A percentile compares a stretch with the other conserved stretches of the same genome.
These are phyloP conservation scores for Agraylea sexmaculata DNA, from an alignment of 1,140 invertebrate genomes.

Conservation along the genomic window DNA sequence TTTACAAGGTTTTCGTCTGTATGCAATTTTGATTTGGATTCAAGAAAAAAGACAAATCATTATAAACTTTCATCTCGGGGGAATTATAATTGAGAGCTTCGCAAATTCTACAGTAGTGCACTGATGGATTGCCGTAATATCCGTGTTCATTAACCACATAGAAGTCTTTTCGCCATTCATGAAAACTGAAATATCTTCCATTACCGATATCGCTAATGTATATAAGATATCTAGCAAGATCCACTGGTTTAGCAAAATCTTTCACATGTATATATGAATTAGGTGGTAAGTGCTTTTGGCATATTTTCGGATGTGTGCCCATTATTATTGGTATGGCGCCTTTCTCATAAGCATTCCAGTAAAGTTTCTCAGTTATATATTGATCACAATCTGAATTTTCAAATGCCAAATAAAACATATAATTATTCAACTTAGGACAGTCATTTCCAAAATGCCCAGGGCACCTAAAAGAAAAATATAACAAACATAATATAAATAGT, in stretches of 20 bases:
- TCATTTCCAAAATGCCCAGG: conserved; percentile 46
- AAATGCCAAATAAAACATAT: conserved; percentile 65
- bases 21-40: conserved; percentile 11
- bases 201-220: conserved; percentile 34
- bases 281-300: conserved; percentile 45
- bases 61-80: conserved; percentile 38
- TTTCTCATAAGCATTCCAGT: conserved; percentile 49
- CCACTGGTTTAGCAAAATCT: conserved; percentile 50
- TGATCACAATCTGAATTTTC: conserved; percentile 63
- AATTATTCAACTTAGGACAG: conserved; percentile 43
- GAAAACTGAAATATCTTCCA: conserved; percentile 38
- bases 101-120: conserved; percentile 72
- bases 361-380: conserved; percentile 62
- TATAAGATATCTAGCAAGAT: conserved; percentile 42
- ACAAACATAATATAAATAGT: no score
- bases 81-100: conserved; percentile 58
- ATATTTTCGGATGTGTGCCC: conserved; percentile 42
- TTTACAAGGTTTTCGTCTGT: conserved; percentile 5
- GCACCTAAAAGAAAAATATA: conserved; percentile 39
- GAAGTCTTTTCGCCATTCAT: conserved; percentile 56
- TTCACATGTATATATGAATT: conserved; percentile 61
- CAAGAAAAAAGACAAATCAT: conserved; percentile 25
- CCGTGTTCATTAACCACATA: conserved; percentile 60
- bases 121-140: conserved; percentile 51
- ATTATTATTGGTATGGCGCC: conserved; percentile 58